Conservation (phyloP, 2,888 invertebrate species). For the Cataglyphis altisquamis region DNA sequence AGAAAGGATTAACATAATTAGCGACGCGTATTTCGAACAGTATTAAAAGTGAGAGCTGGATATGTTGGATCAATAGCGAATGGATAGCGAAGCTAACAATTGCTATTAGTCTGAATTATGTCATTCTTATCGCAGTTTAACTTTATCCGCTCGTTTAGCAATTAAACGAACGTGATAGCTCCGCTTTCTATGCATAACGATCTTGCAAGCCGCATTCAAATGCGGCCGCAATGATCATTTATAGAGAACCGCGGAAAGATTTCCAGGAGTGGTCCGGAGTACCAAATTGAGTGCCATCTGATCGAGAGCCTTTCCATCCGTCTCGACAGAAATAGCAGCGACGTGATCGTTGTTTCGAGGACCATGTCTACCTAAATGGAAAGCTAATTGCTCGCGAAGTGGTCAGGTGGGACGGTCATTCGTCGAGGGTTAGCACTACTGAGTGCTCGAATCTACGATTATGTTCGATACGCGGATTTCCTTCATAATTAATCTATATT, state of each 20-base stretch:
- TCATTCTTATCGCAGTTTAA: constrained; percentile 16
- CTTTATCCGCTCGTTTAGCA: constrained; percentile 34
- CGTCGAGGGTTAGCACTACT: constrained; percentile 68
- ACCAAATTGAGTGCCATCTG: constrained; percentile 80
- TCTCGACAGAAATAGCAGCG: constrained; percentile 72
- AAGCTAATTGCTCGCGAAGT: constrained; percentile 75
- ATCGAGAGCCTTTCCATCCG: constrained; percentile 80
- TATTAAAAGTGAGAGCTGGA: neutral
- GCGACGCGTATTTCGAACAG: neutral
- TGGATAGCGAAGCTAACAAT: constrained; percentile 18
- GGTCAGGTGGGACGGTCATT: constrained; percentile 77
- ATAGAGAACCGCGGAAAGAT: constrained; percentile 65
- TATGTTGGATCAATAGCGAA: too few species aligned
- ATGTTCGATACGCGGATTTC: constrained; percentile 27
- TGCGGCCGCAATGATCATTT: constrained; percentile 66
- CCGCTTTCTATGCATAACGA: constrained; percentile 74
- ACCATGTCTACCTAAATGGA: constrained; percentile 71
- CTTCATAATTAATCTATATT: constrained; percentile 23
- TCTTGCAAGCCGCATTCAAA: constrained; percentile 64
- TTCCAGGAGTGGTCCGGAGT: constrained; percentile 57
- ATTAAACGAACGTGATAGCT: constrained; percentile 65
- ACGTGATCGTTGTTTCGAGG: constrained; percentile 61
- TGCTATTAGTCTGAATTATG: constrained; percentile 39
- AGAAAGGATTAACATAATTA: neutral
- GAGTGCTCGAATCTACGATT: constrained; percentile 59